Percentiles rank a stretch among this genome's conserved stretches.
Evolutionary conservation across 64 coral and sea anemone genomes (phyloP).

Genomic region (Acropora tenuis): DNA sequence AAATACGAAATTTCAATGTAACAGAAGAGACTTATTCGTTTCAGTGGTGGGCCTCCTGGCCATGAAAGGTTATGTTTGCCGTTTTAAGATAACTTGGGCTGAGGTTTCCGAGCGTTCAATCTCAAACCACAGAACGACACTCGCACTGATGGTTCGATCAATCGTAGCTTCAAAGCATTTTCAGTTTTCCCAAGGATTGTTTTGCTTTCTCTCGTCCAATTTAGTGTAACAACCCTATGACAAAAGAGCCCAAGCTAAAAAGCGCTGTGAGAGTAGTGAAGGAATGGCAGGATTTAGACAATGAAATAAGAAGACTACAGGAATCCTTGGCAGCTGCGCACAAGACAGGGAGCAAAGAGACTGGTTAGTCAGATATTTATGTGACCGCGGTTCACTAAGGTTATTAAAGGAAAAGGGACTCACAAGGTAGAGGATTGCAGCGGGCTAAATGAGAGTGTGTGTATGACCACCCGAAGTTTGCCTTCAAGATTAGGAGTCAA

Average conservation of each 20-base stretch:
- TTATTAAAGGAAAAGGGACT: not conserved
- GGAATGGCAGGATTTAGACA: constrained; percentile 93
- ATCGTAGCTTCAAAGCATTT: not conserved
- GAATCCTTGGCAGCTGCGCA: constrained; percentile 49
- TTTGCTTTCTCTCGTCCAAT: not conserved
- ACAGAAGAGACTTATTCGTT: too few relatives aligned
- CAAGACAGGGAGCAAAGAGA: not conserved
- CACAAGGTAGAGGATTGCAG: not conserved
- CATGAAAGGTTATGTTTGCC: too few relatives aligned
- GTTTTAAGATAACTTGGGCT: too few relatives aligned
- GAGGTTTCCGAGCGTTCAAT: too few relatives aligned
- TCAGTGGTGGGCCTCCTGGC: too few relatives aligned
- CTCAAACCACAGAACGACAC: too few relatives aligned
- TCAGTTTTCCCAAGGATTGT: not conserved
- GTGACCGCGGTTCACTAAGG: too few relatives aligned
- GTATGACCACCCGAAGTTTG: too few relatives aligned
- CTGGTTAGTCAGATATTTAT: not conserved
- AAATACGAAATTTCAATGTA: too few relatives aligned
- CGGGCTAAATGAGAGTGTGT: too few relatives aligned
- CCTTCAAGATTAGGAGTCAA: too few relatives aligned
- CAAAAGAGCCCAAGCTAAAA: constrained; percentile 92
- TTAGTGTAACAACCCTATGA: constrained; percentile 98
- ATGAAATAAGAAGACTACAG: constrained; percentile 91
- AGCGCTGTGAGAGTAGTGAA: constrained; percentile 93
- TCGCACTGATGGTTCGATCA: too few relatives aligned